Percentiles rank a stretch among this genome's conserved stretches.
Conservation (phyloP, 2,113 vertebrate genomes). For the Sprattus sprattus region DNA sequence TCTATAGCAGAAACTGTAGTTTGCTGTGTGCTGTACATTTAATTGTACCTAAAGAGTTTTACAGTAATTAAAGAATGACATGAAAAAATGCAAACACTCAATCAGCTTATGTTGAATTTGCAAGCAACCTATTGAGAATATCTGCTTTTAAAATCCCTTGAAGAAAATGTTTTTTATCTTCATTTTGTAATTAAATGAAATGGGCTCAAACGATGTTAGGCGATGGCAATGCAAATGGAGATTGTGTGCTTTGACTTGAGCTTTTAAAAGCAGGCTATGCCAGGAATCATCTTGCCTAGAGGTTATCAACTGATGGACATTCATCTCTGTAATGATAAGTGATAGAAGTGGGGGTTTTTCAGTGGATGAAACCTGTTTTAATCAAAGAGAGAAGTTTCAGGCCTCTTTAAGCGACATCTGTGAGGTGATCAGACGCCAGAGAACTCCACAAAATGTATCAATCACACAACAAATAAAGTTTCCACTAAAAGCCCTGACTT, state of each 20-base stretch:
- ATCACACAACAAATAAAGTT: constrained; percentile 41
- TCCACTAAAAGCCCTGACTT: constrained; percentile 40
- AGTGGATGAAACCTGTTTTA: constrained; percentile 15
- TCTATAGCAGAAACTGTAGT: constrained; percentile 44
- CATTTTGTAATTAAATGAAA: not conserved
- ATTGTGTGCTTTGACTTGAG: not conserved
- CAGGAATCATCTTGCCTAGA: not conserved
- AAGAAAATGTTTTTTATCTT: not conserved
- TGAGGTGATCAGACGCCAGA: constrained; percentile 8
- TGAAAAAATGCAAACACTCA: not conserved
- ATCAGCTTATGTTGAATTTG: constrained; percentile 15
- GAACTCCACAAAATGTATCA: constrained; percentile 32
- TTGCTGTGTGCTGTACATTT: constrained; percentile 33
- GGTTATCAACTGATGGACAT: constrained; percentile 11
- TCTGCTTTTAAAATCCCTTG: constrained; percentile 6
- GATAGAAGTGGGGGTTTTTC: not conserved
- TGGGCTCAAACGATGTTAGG: not conserved
- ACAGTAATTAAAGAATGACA: constrained; percentile 25
- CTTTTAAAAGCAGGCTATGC: not conserved
- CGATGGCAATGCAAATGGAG: not conserved
- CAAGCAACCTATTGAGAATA: constrained; percentile 25
- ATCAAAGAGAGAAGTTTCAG: constrained; percentile 33
- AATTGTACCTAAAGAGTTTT: constrained; percentile 24
- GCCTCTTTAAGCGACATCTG: constrained; percentile 28
- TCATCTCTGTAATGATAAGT: not conserved